Evolutionary conservation across 2,797 vertebrate genomes (phyloP), one percentile per base, ranked within the genome.

Genomic region (Mus spretus): DNA sequence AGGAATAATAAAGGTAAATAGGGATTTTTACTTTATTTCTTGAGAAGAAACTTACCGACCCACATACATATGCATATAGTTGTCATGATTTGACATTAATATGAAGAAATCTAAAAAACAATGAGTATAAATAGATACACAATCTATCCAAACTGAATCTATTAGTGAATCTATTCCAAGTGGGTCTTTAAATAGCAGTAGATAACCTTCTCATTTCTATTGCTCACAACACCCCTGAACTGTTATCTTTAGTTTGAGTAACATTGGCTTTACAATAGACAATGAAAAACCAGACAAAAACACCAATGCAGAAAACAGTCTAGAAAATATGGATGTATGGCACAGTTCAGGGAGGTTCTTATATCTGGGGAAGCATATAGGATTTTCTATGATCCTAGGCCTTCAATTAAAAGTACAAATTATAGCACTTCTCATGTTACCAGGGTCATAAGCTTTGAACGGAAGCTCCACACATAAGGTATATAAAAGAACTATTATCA

Each of bases 101-200:
- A 63, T 63, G 1, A 14, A 26, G 4, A 78, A 85, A 67, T 70
- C 79, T 72, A 81, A 89, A 91, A 80, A 95, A 57, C 50, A 74
- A 10, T 47, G 31, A 44, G 47, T 74, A 55, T 61, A 81, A 94
- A 92, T 1, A 74, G 63, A 88, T 65, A 22, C 19, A 26, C 61
- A 88, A 91, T 55, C 57, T 85, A 78, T 65, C 59, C 34, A 77
- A 85, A 67, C 17, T 31, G 44, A 85, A 92, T 78, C 17, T 65
- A 78, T 53, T 65, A 34, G 19, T 55, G 34, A 77, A 65, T 78
- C 15, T 22, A 40, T 55, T 83, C 82, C 72, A 78, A 65, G 57
- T 78, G 44, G 24, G 24, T 78, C 72, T 86, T 90, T 86, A 93
- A 85, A 93, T 63, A 86, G 31, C 91, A 91, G 81, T 40, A n/a